phyloP scores from a whole-genome alignment of 2,113 vertebrate genomes.

The Bufo bufo region DNA sequence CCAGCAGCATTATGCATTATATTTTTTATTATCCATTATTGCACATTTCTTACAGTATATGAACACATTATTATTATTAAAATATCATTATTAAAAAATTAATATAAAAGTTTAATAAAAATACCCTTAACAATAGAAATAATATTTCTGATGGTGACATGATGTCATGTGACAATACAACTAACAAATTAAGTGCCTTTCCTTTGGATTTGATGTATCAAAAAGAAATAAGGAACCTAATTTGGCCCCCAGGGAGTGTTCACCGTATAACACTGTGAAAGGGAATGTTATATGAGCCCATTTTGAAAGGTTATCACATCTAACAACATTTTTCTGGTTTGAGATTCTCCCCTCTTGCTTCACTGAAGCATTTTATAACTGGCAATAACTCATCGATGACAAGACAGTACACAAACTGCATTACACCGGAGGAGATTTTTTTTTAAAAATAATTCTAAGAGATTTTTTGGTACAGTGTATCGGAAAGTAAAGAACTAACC shows the following conservation, averaged over 20 bases:
- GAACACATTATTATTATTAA: too few relatives aligned
- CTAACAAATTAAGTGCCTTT: neutral
- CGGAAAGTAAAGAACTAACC: neutral
- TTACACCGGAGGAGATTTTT: neutral
- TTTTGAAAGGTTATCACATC: slow-evolving; percentile 41
- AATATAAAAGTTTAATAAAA: too few relatives aligned
- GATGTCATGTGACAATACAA: too few relatives aligned
- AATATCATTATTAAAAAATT: too few relatives aligned
- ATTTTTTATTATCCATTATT: too few relatives aligned
- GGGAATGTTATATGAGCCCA: slow-evolving; percentile 17
- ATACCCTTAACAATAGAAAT: too few relatives aligned
- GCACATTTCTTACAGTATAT: too few relatives aligned
- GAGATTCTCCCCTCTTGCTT: slow-evolving; percentile 22
- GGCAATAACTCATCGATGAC: slow-evolving; percentile 46
- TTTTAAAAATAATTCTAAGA: slow-evolving; percentile 11
- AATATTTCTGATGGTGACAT: too few relatives aligned
- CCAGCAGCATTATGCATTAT: too few relatives aligned
- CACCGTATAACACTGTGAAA: neutral
- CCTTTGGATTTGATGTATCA: slow-evolving; percentile 10
- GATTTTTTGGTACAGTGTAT: slow-evolving; percentile 19
- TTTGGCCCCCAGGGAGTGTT: neutral
- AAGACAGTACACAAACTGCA: slow-evolving; percentile 47
- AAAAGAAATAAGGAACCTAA: slow-evolving; percentile 21
- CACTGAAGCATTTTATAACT: slow-evolving; percentile 17
- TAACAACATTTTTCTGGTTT: slow-evolving; percentile 36